Evolutionary conservation across 2,113 vertebrate species (phyloP).

Genomic region (Vulpes lagopus): DNA sequence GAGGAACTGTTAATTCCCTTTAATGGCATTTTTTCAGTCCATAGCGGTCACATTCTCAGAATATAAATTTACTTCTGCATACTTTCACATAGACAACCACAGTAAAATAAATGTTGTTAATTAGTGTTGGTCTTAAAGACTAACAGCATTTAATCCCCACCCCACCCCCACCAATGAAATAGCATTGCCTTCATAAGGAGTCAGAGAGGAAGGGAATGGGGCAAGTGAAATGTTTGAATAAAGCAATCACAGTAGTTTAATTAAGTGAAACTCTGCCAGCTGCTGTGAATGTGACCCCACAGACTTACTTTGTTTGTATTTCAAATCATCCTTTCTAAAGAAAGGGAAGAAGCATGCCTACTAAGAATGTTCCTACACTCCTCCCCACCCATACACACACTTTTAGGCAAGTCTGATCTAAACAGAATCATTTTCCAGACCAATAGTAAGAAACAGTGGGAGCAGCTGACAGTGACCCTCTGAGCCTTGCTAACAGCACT

Average conservation of each 20-base stretch:
- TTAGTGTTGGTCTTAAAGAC: conserved; percentile 67
- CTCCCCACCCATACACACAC: not conserved
- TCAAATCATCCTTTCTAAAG: conserved; percentile 51
- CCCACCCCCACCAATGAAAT: not conserved
- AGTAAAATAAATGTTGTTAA: conserved; percentile 71
- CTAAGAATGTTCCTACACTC: not conserved
- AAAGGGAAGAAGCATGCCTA: not conserved
- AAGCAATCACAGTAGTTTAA: conserved; percentile 59
- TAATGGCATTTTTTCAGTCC: not conserved
- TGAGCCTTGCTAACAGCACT: not conserved
- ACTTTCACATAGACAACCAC: conserved; percentile 42
- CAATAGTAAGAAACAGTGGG: not conserved
- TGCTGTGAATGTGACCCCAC: conserved; percentile 56
- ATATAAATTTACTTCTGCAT: conserved; percentile 65
- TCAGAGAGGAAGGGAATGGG: conserved; percentile 44
- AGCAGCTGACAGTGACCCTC: not conserved
- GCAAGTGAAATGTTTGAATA: conserved; percentile 54
- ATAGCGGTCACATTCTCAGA: conserved; percentile 32
- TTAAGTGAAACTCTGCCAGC: conserved; percentile 59
- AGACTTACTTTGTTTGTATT: conserved; percentile 41
- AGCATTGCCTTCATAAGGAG: conserved; percentile 37
- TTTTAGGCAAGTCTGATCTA: not conserved
- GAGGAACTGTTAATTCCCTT: conserved; percentile 36
- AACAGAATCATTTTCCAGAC: not conserved
- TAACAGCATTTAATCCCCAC: conserved; percentile 54